Percentiles rank a stretch among this genome's conserved stretches.
Conservation (phyloP, 1,140 invertebrate species). For the Drosophila bocqueti region DNA sequence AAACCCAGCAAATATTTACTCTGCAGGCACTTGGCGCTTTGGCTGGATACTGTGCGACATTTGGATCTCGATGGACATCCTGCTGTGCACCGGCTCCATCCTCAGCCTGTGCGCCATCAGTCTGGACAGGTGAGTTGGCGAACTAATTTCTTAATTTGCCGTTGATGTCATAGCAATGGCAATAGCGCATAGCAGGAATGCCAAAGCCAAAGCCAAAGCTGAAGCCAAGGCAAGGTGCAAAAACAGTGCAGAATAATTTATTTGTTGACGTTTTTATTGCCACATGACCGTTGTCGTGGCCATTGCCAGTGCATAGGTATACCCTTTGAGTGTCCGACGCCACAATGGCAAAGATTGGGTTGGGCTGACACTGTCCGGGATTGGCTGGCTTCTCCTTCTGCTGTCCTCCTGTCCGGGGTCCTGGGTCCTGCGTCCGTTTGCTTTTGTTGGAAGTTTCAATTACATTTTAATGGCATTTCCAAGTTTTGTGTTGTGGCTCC, state of each 20-base stretch:
- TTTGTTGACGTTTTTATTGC: constrained; percentile 74
- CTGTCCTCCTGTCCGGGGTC: not conserved
- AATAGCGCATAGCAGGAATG: not conserved
- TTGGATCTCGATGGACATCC: constrained; percentile 97
- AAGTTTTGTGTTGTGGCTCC: constrained; percentile 67
- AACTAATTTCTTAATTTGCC: constrained; percentile 55
- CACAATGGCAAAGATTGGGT: constrained; percentile 39
- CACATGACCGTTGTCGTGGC: constrained; percentile 48
- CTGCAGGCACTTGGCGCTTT: constrained; percentile 90
- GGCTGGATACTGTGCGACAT: constrained; percentile 93
- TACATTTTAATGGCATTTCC: constrained; percentile 84
- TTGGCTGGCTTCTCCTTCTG: constrained; percentile 11
- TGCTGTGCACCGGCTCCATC: constrained; percentile 95
- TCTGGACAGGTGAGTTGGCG: constrained; percentile 88
- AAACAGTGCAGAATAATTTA: constrained; percentile 69
- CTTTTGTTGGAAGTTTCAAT: constrained; percentile 79
- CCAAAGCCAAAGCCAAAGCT: not conserved
- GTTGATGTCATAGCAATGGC: constrained; percentile 55
- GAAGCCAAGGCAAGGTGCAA: constrained; percentile 61
- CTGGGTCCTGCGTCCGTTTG: constrained; percentile 32
- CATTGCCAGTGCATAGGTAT: constrained; percentile 21
- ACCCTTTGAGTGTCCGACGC: constrained; percentile 55
- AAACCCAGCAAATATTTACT: constrained; percentile 34
- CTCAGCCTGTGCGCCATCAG: constrained; percentile 93
- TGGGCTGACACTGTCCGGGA: constrained; percentile 30